Conservation (phyloP, 2,888 invertebrate genomes). For the Chrysolina haemoptera region DNA sequence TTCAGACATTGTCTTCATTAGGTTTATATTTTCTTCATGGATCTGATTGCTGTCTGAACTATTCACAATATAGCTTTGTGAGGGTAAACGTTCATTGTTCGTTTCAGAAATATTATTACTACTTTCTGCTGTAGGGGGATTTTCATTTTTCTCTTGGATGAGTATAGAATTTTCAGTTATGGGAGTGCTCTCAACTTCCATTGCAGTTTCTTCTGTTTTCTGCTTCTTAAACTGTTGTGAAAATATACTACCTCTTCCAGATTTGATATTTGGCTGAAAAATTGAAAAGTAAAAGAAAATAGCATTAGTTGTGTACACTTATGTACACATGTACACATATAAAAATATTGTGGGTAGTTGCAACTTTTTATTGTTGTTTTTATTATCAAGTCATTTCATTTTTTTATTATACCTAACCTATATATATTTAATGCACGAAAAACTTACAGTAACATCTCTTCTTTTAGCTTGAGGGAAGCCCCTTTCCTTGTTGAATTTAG, state of each 20-base stretch:
- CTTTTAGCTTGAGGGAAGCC: slow-evolving; percentile 73
- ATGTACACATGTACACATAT: background rate
- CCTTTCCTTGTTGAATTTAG: slow-evolving; percentile 55
- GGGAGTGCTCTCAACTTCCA: slow-evolving; percentile 52
- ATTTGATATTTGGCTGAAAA: slow-evolving; percentile 56
- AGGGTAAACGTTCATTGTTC: slow-evolving; percentile 56
- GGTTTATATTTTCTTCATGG: slow-evolving; percentile 81
- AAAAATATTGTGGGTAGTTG: too few relatives aligned
- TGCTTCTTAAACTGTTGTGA: slow-evolving; percentile 69
- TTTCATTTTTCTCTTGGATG: slow-evolving; percentile 45
- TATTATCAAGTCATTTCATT: background rate
- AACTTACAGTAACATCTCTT: slow-evolving; percentile 62
- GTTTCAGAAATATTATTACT: slow-evolving; percentile 7
- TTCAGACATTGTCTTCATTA: slow-evolving; percentile 79
- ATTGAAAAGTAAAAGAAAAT: background rate
- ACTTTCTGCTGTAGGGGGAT: slow-evolving; percentile 25
- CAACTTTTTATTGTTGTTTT: too few relatives aligned
- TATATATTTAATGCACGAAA: too few relatives aligned
- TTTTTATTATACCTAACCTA: too few relatives aligned
- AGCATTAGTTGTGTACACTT: background rate
- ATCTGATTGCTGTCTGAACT: slow-evolving; percentile 74
- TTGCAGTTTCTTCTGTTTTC: slow-evolving; percentile 54
- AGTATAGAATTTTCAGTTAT: slow-evolving; percentile 58
- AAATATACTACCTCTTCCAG: slow-evolving; percentile 71
- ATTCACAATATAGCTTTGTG: slow-evolving; percentile 70